Base-by-base conservation (phyloP, 2,113 vertebrate species). In the Pseudorasbora parva region DNA sequence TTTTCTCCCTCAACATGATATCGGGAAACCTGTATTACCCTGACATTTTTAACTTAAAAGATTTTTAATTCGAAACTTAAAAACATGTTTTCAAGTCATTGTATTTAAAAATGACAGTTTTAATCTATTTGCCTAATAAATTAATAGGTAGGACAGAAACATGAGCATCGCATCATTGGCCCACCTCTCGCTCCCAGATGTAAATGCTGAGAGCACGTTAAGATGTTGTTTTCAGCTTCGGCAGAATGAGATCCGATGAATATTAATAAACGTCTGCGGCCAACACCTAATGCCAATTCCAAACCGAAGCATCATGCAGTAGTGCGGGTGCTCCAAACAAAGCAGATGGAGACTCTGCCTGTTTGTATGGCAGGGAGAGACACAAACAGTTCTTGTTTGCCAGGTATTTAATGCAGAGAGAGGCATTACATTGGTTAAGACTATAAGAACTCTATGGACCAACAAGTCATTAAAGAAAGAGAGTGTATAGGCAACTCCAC, bases 241-340 rank as follows among this genome's bases (percentile, higher is more conserved):
- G n/a, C 14, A 86, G 86, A 87, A 87, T 69, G 68, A 86, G 88
- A 86, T 86, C 71, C 45, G 78, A 89, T 91, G 87, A 92, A 92
- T 93, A 92, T 92, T 90, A 89, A 92, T 90, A 81, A 88, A 84
- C 27, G 17, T 80, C 82, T 79, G 47, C 23, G 62, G 25, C 64
- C 25, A 1, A 25, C 17, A 66, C 23, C 78, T 54, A 41, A 37
- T 41, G 37, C 59, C 54, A 33, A 51, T 23, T 30, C 74, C 41
- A 45, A 84, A 66, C 59, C 6, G 54, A 21, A 73, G 47, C 37
- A 74, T 27, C n/a, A 51, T 72, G 33, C 17, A 74, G 59, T 49
- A 71, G 54, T 68, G 23, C 1, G 30, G 10, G 77, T 49, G 86
- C 74, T 85, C 78, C 74, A 69, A 73, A 72, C 74, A 69, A 73